Evolutionary conservation across 2,113 vertebrate genomes (phyloP).

Genomic region (Serilophus lunatus): DNA sequence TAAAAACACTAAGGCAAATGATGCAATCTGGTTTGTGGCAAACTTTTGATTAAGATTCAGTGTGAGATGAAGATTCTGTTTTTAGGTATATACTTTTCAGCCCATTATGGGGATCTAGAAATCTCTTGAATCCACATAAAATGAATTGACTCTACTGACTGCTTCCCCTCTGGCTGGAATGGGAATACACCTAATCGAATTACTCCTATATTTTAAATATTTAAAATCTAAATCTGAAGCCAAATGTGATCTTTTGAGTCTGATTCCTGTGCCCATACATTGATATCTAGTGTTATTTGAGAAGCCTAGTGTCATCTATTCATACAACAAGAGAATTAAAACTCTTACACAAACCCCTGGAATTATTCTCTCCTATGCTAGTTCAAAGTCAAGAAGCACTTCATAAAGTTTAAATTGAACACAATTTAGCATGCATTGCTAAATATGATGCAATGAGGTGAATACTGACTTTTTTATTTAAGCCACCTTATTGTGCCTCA

Average conservation of each 20-base stretch:
- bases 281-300: not conserved
- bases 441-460: not conserved
- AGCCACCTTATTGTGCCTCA: not conserved
- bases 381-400: not conserved
- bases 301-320: not conserved
- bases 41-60: not conserved
- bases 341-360: not conserved
- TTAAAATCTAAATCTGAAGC: not conserved
- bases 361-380: not conserved
- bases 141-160: not conserved
- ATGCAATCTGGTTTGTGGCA: not conserved
- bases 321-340: not conserved
- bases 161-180: not conserved
- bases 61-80: not conserved
- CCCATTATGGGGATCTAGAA: not conserved
- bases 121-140: not conserved
- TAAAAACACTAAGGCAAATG: not conserved
- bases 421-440: not conserved
- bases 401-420: not conserved
- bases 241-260: not conserved
- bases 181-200: not conserved
- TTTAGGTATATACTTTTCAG: not conserved
- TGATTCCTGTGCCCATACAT: not conserved
- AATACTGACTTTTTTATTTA: not conserved
- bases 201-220: not conserved